Evolutionary conservation across 2,797 vertebrate genomes (phyloP).

Genomic region (Bucorvus abyssinicus): DNA sequence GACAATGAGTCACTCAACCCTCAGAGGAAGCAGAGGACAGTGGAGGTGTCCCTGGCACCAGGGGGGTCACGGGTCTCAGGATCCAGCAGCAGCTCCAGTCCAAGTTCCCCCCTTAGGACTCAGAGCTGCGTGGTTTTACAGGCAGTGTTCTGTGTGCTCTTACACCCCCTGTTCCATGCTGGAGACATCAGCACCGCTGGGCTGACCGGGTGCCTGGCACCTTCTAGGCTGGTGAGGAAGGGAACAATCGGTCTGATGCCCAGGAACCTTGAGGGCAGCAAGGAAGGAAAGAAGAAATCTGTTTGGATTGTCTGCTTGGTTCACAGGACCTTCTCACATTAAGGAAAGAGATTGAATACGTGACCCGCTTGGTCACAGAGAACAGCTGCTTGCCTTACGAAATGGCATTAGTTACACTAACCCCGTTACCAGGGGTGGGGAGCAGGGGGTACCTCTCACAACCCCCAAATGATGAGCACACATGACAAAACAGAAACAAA

Average conservation of each 20-base stretch:
- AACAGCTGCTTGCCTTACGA: not conserved
- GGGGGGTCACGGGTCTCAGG: rapidly evolving
- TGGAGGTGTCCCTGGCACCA: rapidly evolving
- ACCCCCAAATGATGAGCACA: not conserved
- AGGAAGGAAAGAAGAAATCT: not conserved
- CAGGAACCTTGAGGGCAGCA: not conserved
- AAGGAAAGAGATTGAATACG: rapidly evolving
- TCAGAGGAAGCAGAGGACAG: rapidly evolving
- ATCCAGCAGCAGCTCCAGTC: not conserved
- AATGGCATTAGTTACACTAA: not conserved
- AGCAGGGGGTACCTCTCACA: not conserved
- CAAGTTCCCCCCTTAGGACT: not conserved
- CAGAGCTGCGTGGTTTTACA: not conserved
- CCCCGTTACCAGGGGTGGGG: rapidly evolving
- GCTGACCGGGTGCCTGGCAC: not conserved
- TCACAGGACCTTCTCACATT: not conserved
- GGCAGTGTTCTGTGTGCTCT: not conserved
- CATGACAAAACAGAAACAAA: not conserved
- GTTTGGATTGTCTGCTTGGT: not conserved
- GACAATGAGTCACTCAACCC: not conserved
- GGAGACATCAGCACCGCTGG: too few species aligned
- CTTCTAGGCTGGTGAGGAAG: not conserved
- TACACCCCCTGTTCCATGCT: not conserved
- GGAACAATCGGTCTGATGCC: rapidly evolving
- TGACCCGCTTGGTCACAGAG: rapidly evolving